Conservation (phyloP, 2,113 vertebrate species). For the Tamias sibiricus region DNA sequence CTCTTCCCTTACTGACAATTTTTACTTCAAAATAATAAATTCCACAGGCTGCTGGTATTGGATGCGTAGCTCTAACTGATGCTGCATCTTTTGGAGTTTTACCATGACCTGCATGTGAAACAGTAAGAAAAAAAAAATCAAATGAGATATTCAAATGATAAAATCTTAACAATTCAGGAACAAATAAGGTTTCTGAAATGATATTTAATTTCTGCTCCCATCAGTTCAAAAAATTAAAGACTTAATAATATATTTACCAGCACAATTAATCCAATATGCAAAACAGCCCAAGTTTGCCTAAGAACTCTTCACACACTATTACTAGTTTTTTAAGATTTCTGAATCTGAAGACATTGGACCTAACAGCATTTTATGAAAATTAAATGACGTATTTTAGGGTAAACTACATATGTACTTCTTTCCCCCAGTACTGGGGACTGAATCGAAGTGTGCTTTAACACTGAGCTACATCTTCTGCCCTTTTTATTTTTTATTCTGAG, state of each 20-base stretch:
- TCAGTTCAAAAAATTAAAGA: constrained; percentile 43
- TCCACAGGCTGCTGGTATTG: constrained; percentile 98
- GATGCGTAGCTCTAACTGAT: constrained; percentile 97
- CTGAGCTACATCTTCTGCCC: not conserved
- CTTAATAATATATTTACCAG: not conserved
- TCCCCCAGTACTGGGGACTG: not conserved
- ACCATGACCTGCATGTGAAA: constrained; percentile 93
- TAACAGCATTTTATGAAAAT: constrained; percentile 20
- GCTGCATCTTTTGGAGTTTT: constrained; percentile 99
- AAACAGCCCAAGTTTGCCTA: not conserved
- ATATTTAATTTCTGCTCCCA: not conserved
- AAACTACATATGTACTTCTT: not conserved
- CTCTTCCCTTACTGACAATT: constrained; percentile 99
- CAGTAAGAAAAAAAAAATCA: not conserved
- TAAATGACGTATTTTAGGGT: not conserved
- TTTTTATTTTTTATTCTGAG: not conserved
- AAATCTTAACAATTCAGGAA: constrained; percentile 49
- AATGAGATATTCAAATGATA: constrained; percentile 53
- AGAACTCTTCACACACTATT: constrained; percentile 2
- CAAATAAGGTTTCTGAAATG: not conserved
- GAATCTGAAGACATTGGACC: not conserved
- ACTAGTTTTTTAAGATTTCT: constrained; percentile 14
- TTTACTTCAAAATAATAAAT: constrained; percentile 99
- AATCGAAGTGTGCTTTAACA: not conserved
- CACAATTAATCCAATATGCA: constrained; percentile 44